Conservation (phyloP, 2,888 invertebrate genomes). For the Xestia c-nigrum region DNA sequence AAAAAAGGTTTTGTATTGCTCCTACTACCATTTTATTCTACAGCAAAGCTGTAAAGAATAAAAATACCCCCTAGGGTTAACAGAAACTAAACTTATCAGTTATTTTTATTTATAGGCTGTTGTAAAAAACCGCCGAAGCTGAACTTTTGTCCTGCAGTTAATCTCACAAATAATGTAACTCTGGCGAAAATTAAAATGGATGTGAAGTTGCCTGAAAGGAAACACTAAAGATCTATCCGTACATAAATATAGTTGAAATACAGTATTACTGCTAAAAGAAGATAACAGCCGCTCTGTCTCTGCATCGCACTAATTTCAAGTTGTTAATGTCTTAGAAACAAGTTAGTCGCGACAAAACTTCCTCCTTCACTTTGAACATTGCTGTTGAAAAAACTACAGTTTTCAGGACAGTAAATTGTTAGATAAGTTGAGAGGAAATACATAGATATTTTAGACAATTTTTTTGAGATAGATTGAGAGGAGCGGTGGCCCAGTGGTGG, state of each 20-base stretch:
- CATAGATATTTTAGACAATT: no score
- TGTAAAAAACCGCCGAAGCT: background rate
- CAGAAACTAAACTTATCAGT: no score
- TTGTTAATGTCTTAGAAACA: constrained; percentile 55
- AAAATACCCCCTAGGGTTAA: background rate
- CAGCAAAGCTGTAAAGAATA: background rate
- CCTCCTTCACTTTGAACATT: constrained; percentile 18
- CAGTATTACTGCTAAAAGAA: constrained; percentile 8
- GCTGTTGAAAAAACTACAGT: constrained; percentile 36
- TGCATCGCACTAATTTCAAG: constrained; percentile 46
- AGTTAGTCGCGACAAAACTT: constrained; percentile 53
- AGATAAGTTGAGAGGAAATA: background rate
- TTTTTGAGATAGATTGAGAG: no score
- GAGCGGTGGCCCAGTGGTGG: no score
- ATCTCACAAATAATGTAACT: no score
- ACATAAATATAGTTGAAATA: constrained; percentile 15
- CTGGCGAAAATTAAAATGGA: background rate
- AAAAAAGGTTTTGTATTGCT: background rate
- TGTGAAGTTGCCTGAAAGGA: background rate
- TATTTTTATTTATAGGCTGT: background rate
- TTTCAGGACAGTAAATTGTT: constrained; percentile 24
- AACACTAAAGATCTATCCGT: no score
- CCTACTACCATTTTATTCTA: background rate
- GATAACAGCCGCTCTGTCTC: constrained; percentile 27
- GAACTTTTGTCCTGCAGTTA: no score